Evolutionary conservation across 1,140 invertebrate species (phyloP).

Genomic region (Macrosteles quadrilineatus): DNA sequence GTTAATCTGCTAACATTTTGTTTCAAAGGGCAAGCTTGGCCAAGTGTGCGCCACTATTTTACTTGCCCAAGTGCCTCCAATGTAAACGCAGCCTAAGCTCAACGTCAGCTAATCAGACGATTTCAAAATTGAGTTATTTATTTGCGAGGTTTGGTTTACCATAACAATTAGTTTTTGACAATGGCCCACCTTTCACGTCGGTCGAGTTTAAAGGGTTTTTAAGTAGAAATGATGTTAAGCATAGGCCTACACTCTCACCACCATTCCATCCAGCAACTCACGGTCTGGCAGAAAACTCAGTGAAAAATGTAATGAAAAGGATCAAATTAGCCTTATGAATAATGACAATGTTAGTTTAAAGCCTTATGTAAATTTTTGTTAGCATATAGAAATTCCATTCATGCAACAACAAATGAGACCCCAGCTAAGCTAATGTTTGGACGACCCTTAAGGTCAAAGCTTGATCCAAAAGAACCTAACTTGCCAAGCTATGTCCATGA

Average conservation of each 20-base stretch:
- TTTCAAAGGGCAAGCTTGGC: no score
- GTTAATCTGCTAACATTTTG: no score
- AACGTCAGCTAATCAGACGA: no score
- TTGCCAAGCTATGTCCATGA: no score
- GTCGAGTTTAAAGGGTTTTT: background rate
- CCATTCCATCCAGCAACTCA: constrained; percentile 1
- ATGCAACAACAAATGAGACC: no score
- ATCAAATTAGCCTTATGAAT: background rate
- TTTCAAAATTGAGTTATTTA: background rate
- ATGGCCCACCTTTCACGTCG: background rate
- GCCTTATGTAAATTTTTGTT: background rate
- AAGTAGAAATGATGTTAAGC: background rate
- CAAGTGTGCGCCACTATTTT: no score
- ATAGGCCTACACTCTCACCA: background rate
- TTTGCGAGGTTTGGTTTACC: background rate
- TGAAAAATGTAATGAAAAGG: background rate
- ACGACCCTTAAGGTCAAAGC: no score
- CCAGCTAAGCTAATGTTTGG: background rate
- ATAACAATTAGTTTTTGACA: no score
- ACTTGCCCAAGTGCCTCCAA: no score
- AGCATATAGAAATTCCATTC: no score
- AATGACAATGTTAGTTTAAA: background rate
- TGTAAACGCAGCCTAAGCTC: no score
- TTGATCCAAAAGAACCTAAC: no score
- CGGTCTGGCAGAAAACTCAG: background rate